These are phyloP conservation scores for Dynastes tityus DNA, from an alignment of 2,888 invertebrate species.

Conservation along the genomic window DNA sequence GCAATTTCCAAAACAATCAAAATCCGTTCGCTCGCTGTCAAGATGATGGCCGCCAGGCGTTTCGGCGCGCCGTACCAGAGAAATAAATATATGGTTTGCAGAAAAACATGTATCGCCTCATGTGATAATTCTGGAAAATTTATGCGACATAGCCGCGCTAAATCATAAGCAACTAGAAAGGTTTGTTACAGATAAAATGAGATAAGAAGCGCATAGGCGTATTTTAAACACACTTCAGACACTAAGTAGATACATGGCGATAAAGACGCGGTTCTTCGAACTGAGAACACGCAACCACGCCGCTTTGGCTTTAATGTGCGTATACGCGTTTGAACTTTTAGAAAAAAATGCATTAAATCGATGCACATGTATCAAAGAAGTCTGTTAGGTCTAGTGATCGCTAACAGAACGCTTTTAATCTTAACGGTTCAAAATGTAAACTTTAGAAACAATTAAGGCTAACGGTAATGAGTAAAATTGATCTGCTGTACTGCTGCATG, in stretches of 20 bases:
- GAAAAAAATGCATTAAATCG: slow-evolving; percentile 39
- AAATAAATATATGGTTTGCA: neutral
- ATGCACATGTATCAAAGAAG: slow-evolving; percentile 7
- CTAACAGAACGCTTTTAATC: slow-evolving; percentile 22
- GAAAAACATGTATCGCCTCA: slow-evolving; percentile 14
- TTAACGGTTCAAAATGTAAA: neutral
- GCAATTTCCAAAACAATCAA: slow-evolving; percentile 41
- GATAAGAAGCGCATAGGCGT: slow-evolving; percentile 26
- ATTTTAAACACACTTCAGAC: slow-evolving; percentile 40
- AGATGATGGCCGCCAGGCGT: neutral
- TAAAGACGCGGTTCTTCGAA: slow-evolving; percentile 28
- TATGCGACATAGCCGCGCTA: slow-evolving; percentile 40
- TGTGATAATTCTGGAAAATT: slow-evolving; percentile 36
- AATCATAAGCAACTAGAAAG: slow-evolving; percentile 31
- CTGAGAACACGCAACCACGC: slow-evolving; percentile 5
- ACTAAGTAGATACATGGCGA: slow-evolving; percentile 37
- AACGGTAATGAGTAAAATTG: too few relatives aligned
- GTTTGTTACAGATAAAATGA: slow-evolving; percentile 37
- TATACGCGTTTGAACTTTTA: neutral
- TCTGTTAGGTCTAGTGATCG: slow-evolving; percentile 17
- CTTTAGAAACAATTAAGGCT: too few relatives aligned
- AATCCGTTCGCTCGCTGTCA: slow-evolving; percentile 3
- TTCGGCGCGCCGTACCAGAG: neutral
- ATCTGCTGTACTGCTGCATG: too few relatives aligned
- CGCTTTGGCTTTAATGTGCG: slow-evolving; percentile 26